phyloP scores from a whole-genome alignment of 2,888 invertebrate species.

The Melipona beecheii region DNA sequence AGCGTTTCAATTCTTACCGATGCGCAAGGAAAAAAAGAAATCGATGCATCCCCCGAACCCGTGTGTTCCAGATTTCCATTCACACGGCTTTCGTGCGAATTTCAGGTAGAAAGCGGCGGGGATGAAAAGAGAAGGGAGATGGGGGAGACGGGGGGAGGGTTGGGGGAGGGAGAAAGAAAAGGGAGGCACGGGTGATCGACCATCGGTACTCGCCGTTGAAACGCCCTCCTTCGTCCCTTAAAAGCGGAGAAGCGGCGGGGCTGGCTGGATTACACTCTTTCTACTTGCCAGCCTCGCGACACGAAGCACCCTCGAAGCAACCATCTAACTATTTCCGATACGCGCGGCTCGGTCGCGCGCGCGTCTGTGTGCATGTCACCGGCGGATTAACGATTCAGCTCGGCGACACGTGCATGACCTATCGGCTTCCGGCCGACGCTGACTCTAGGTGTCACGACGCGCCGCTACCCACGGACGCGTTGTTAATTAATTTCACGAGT shows the following conservation, averaged over 20 bases:
- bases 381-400: conserved; percentile 48
- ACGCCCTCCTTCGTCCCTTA: background rate
- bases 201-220: background rate
- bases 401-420: conserved; percentile 62
- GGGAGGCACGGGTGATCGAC: conserved; percentile 25
- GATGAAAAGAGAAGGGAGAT: background rate
- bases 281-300: background rate
- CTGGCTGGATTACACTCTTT: background rate
- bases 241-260: background rate
- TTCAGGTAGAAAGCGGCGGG: background rate
- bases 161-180: background rate
- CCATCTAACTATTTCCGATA: conserved; percentile 49
- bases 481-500: conserved; percentile 56
- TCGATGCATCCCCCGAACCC: too few species aligned
- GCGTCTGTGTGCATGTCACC: conserved; percentile 21
- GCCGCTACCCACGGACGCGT: conserved; percentile 29
- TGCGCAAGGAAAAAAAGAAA: too few species aligned
- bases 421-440: conserved; percentile 50
- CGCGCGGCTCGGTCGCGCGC: conserved; percentile 8
- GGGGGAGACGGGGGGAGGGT: background rate
- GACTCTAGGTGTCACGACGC: conserved; percentile 26
- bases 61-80: conserved; percentile 12
- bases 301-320: conserved; percentile 33
- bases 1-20: too few species aligned
- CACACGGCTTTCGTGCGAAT: background rate